These are phyloP conservation scores for Menidia beryllina DNA, from an alignment of 2,113 vertebrate genomes.

Conservation along the genomic window DNA sequence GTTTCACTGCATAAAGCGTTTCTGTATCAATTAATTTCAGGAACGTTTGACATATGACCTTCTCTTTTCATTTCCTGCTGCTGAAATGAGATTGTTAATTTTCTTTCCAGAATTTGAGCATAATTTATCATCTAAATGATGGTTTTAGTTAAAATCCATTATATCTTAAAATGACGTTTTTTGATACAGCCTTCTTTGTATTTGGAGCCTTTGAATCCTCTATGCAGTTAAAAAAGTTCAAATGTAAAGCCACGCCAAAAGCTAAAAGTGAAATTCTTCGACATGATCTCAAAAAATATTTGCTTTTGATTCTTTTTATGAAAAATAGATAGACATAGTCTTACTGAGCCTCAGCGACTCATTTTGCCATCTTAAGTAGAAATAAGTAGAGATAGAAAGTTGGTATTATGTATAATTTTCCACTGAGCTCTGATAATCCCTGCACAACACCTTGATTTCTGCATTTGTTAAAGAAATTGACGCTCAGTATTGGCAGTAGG, in stretches of 20 bases:
- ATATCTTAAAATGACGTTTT: not conserved
- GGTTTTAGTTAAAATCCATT: not conserved
- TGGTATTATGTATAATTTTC: not conserved
- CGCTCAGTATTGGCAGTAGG: not conserved
- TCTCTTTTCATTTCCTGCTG: not conserved
- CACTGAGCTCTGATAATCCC: not conserved
- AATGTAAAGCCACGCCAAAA: not conserved
- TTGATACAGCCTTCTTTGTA: not conserved
- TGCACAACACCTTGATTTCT: not conserved
- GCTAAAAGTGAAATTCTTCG: not conserved
- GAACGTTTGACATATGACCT: conserved; percentile 1
- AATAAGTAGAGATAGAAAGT: too few species aligned
- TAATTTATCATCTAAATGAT: not conserved
- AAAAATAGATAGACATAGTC: not conserved
- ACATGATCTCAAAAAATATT: not conserved
- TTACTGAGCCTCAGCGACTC: too few species aligned
- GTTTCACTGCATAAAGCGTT: conserved; percentile 8
- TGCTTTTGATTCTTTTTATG: too few species aligned
- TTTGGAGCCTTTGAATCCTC: not conserved
- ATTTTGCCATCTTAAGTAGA: too few species aligned
- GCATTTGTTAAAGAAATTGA: not conserved
- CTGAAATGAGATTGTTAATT: not conserved
- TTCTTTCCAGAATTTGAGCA: not conserved
- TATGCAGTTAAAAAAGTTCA: not conserved
- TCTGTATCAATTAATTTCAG: conserved; percentile 15